Conservation (phyloP, 2,797 vertebrate genomes). For the Leptatherina wallacei region DNA sequence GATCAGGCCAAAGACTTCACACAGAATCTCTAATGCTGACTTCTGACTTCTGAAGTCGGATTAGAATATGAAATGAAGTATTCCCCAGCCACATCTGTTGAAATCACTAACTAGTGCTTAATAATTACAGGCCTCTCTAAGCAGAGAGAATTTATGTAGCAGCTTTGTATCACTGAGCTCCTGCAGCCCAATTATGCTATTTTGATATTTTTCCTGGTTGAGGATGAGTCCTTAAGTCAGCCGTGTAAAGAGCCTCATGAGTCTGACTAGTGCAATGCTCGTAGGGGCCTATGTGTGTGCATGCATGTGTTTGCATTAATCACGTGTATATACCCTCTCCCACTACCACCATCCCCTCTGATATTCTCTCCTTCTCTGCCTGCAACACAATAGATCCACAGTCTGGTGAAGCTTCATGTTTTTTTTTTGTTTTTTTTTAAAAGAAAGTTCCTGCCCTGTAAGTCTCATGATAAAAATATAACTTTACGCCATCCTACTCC, state of each 20-base stretch:
- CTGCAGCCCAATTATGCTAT: slow-evolving; percentile 46
- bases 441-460: slow-evolving; percentile 5
- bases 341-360: slow-evolving; percentile 16
- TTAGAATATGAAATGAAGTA: slow-evolving; percentile 48
- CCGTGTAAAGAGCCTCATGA: slow-evolving; percentile 62
- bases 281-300: slow-evolving; percentile 12
- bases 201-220: slow-evolving; percentile 38
- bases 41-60: slow-evolving; percentile 36
- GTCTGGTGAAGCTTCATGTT: slow-evolving; percentile 24
- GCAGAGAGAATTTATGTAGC: slow-evolving; percentile 19
- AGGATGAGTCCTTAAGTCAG: slow-evolving; percentile 40
- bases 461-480: slow-evolving; percentile 1
- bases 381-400: slow-evolving; percentile 27
- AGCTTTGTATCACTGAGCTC: slow-evolving; percentile 33
- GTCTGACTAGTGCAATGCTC: slow-evolving; percentile 62
- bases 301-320: slow-evolving; percentile 21
- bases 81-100: slow-evolving; percentile 38
- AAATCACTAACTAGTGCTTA: slow-evolving; percentile 35
- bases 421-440: no score
- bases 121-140: slow-evolving; percentile 37
- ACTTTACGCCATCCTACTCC: slow-evolving; percentile 10
- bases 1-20: slow-evolving; percentile 49
- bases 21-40: slow-evolving; percentile 53
- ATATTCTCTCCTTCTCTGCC: slow-evolving; percentile 13
- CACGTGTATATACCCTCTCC: slow-evolving; percentile 24